Percentiles rank a stretch among this genome's conserved stretches.
Evolutionary conservation across 2,888 invertebrate species (phyloP).

Genomic region (Hirudinaria manillensis): DNA sequence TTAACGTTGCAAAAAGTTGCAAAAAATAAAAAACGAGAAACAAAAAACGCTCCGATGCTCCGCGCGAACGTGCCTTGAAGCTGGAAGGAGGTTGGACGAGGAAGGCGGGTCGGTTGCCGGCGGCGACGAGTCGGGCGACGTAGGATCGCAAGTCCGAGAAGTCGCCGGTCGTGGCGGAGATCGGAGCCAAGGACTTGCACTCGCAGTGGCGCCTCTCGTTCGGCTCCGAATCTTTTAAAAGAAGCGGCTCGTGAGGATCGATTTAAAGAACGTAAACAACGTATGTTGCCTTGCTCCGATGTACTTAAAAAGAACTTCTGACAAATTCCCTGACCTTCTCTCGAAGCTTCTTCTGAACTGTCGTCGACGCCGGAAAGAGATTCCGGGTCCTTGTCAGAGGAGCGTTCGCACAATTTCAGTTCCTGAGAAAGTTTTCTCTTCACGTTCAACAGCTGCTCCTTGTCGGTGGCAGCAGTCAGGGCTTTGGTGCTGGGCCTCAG

Average conservation of each 20-base stretch:
- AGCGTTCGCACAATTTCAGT: neutral
- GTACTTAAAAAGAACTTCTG: constrained; percentile 6
- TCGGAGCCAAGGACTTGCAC: neutral
- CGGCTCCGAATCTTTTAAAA: neutral
- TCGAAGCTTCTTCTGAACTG: neutral
- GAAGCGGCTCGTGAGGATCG: neutral
- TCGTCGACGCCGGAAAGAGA: too few relatives aligned
- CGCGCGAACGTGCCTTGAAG: constrained; percentile 24
- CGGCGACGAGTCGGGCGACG: constrained; percentile 3
- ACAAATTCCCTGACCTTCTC: constrained; percentile 7
- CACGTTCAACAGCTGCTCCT: constrained; percentile 22
- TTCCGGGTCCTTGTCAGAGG: neutral
- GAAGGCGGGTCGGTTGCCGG: constrained; percentile 2
- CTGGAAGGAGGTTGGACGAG: constrained; percentile 17
- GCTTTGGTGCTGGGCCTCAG: constrained; percentile 32
- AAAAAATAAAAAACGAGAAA: neutral
- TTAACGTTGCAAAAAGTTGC: neutral
- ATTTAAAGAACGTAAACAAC: neutral
- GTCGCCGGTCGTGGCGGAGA: constrained; percentile 3
- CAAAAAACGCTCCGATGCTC: neutral
- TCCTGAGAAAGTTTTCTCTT: constrained; percentile 10
- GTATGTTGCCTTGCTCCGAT: too few relatives aligned
- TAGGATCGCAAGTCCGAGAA: neutral
- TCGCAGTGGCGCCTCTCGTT: neutral
- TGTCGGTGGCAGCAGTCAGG: constrained; percentile 23